These are phyloP conservation scores for Sylvia borin DNA, from an alignment of 2,797 vertebrate species.

Conservation along the genomic window DNA sequence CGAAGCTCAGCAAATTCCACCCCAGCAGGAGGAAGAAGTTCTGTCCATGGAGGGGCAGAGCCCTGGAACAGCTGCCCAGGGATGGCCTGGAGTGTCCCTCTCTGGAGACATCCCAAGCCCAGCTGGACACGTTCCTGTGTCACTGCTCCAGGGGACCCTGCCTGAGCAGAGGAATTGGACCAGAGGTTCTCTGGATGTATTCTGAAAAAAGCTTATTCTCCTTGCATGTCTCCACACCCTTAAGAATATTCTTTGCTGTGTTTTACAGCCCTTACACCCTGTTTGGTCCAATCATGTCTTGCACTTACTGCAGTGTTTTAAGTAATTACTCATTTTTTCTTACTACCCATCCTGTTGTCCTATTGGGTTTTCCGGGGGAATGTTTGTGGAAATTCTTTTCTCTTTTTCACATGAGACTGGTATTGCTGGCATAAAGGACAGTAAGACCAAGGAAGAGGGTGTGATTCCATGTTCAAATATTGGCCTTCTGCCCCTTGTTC, in stretches of 20 bases:
- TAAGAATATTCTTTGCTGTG: rapidly evolving
- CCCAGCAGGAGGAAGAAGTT: neutral
- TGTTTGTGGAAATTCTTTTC: neutral
- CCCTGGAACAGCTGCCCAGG: neutral
- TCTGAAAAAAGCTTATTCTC: neutral
- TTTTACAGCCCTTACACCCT: neutral
- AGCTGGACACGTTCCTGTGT: neutral
- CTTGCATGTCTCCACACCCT: rapidly evolving
- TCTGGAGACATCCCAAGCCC: neutral
- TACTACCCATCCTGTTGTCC: rapidly evolving
- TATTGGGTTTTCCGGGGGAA: neutral
- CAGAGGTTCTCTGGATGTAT: rapidly evolving
- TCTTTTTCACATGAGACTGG: rapidly evolving
- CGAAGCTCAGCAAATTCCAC: neutral
- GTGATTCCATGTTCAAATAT: neutral
- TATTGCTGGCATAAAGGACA: neutral
- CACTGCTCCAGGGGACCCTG: neutral
- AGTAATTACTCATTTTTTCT: neutral
- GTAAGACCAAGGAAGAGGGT: neutral
- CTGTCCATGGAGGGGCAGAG: neutral
- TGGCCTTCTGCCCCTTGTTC: neutral
- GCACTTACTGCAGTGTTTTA: neutral
- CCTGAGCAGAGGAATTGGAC: rapidly evolving
- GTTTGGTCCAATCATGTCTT: rapidly evolving
- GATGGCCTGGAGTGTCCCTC: neutral